These are phyloP conservation scores for Lepus europaeus DNA, from an alignment of 2,113 vertebrate genomes.

Conservation along the genomic window DNA sequence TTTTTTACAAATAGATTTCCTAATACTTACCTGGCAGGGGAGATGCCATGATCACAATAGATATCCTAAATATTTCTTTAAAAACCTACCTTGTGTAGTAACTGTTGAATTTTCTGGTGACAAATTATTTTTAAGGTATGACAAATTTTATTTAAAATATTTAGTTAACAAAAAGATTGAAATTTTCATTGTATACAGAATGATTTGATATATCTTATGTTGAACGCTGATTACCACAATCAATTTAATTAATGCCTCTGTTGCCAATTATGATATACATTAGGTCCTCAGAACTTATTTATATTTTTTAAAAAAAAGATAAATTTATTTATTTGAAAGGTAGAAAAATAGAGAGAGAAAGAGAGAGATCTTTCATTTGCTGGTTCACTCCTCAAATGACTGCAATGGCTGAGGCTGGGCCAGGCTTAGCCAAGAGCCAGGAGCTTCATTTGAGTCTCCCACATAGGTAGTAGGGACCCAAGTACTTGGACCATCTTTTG, in stretches of 20 bases:
- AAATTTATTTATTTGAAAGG: too few relatives aligned
- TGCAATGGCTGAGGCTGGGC: too few relatives aligned
- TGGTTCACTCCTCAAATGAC: too few relatives aligned
- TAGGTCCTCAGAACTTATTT: neutral
- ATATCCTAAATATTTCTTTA: conserved; percentile 54
- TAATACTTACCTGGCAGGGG: neutral
- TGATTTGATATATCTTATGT: neutral
- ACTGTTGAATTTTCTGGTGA: conserved; percentile 25
- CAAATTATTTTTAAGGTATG: neutral
- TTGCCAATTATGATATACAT: neutral
- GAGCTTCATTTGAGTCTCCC: too few relatives aligned
- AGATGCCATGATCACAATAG: too few relatives aligned
- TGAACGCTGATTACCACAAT: neutral
- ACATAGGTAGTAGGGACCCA: too few relatives aligned
- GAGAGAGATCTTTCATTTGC: too few relatives aligned
- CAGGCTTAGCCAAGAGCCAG: too few relatives aligned
- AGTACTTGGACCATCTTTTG: too few relatives aligned
- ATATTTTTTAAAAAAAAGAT: too few relatives aligned
- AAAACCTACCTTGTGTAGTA: conserved; percentile 11
- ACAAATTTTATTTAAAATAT: neutral
- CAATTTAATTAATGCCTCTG: neutral
- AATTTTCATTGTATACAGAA: neutral
- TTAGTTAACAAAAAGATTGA: neutral
- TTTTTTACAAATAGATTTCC: conserved; percentile 4
- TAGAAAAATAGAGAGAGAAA: too few relatives aligned